Base-by-base conservation (phyloP, 2,113 vertebrate genomes). In the Antigone vipio region DNA sequence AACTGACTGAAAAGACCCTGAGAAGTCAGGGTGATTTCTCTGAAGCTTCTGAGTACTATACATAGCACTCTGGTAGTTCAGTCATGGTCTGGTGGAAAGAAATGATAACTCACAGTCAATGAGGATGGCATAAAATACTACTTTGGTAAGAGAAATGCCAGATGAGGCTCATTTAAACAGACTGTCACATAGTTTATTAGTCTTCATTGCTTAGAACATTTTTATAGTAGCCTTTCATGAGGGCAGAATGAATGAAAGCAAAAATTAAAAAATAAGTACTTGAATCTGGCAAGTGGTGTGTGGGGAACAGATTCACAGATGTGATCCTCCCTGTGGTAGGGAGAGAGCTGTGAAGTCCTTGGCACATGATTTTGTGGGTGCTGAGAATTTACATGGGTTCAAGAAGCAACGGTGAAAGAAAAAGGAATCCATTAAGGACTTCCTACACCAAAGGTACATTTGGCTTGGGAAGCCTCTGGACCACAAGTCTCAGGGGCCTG, bases 251-350 rank as follows among this genome's bases (percentile, higher is more conserved):
- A 53, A 22, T 59, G 29, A 74, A 83, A 84, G 35, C 11, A 34
- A 67, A 72, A 84, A 53, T 52, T 20, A 74, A 89, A 60, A 71
- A 62, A 53, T 35, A 75, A 84, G 44, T 40, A 49, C 35, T 85
- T 73, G 35, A 79, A 90, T 69, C 2, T 44, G 47, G 30, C 19
- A 67, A 26, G 32, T 29, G 29, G 9, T 60, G 20, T 50, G 42
- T 82, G 29, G 18, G 32, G 56, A 81, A 75, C 12, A 82, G 52
- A 40, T 1, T 5, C 15, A 64, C 0, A 8, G 23, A 12, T 0
- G 0, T 10, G 8, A 67, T 63, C n/a, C 21, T 69, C 59, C 44
- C 20, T 55, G 40, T 45, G 75, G 47, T n/a, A 76, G 29, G 58
- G n/a, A 72, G 52, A 45, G 19, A 75, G 38, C 71, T 75, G 22